Evolutionary conservation across 2,888 invertebrate genomes (phyloP), one percentile per base, ranked within the genome.

Genomic region (Brachypalpus laphriformis): DNA sequence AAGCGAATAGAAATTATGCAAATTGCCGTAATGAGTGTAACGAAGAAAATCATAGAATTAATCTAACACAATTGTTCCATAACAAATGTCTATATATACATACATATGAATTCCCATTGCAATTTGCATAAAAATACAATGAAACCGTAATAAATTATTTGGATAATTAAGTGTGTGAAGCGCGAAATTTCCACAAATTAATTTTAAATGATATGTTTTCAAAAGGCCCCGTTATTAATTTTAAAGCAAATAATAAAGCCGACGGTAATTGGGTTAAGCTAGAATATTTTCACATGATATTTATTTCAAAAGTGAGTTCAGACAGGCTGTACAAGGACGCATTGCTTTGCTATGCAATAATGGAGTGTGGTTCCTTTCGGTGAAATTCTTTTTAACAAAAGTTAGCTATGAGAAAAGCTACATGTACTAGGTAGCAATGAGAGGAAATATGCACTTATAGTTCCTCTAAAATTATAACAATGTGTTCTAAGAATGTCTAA

Each of bases 121-220:
- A 20, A 78, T 82, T 82, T 78, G 65, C 82, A 82, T 82, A 71
- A 51, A 77, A 82, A 77, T 47, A 66, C 82, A 70, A 65, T 76
- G 18, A 14, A 34, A 18, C 47, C 9, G 54, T 61, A 31, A 61
- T 72, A 81, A 75, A 63, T 70, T 75, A 18, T 14, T n/a, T 4
- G 63, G 45, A 45, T 63, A 82, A 56, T 75, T 56, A 56, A 57
- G 40, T 71, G 47, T 25, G 45, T 75, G 56, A 47, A 47, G 37
- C 20, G 56, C 37, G 40, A 14, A 34, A 37, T 42, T 65, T 71
- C 31, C 18, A 42, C 37, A 45, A 66, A 71, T 77, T 71, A 45
- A 70, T 49, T 75, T 63, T 20, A 3, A 22, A 47, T 47, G 22
- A 54, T 40, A 45, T 37, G 16, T 61, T 71, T 71, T 66, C 49